Conservation (phyloP, 2,113 vertebrate species). For the Rhinoderma darwinii region DNA sequence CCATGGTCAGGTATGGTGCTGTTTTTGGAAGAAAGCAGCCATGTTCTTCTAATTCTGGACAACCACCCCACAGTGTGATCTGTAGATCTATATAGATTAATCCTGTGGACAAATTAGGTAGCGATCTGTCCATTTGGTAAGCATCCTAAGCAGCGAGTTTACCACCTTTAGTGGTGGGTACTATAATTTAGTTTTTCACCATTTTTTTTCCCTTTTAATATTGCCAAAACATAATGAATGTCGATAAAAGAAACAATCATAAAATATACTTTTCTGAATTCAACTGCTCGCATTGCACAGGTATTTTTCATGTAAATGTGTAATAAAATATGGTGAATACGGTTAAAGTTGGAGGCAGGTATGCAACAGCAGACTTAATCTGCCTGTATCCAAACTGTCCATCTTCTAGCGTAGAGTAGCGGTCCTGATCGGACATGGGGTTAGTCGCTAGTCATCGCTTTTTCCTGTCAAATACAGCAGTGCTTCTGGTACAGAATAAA, state of each 20-base stretch:
- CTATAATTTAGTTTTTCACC: background rate
- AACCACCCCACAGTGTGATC: too few relatives aligned
- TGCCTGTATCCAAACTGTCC: too few relatives aligned
- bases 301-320: too few relatives aligned
- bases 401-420: too few relatives aligned
- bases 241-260: background rate
- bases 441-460: background rate
- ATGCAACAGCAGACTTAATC: background rate
- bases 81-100: too few relatives aligned
- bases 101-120: too few relatives aligned
- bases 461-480: background rate
- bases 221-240: background rate
- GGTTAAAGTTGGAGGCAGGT: background rate
- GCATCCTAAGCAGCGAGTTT: too few relatives aligned
- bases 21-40: too few relatives aligned
- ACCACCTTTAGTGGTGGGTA: background rate
- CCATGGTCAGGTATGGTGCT: too few relatives aligned
- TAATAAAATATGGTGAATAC: too few relatives aligned
- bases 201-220: background rate
- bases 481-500: background rate
- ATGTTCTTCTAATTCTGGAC: too few relatives aligned
- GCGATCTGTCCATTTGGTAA: too few relatives aligned
- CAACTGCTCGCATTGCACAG: background rate
- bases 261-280: background rate
- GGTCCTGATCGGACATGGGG: background rate